Base-by-base conservation (phyloP, 2,888 invertebrate genomes). In the Melikaiella ostensackeni region DNA sequence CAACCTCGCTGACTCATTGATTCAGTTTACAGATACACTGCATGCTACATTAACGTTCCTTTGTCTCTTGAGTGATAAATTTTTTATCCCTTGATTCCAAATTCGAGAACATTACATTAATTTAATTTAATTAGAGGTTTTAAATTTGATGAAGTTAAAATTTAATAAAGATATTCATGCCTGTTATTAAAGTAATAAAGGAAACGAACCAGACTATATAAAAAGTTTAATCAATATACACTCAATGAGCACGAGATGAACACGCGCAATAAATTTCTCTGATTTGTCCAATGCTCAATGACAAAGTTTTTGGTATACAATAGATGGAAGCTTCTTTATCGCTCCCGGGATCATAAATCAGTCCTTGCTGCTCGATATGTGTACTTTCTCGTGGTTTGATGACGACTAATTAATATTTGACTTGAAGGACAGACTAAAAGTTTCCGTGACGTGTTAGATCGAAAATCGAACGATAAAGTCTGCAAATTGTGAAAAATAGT, bases 1-100 rank as follows among this genome's bases (percentile, higher is more conserved):
- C 84, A 86, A 75, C 81, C 77, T 75, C 83, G 84, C 84, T 86
- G 87, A 88, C 85, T 89, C 88, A 88, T 85, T 86, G 86, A 88
- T 86, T 86, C 80, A 82, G 79, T 83, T 83, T 83, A 81, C 84
- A 84, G 84, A 86, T 85, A 85, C 79, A 78, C 77, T 76, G n/a
- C 70, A 30, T 78, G 80, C 81, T 78, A 83, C 85, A 85, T 86
- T 86, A 84, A 84, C 79, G 79, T 79, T 83, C 81, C 82, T 84
- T 87, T 84, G 81, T 84, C 74, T 80, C 77, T 50, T 9, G 16
- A 50, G 30, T 70, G 70, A 50, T 55, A 30, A 50, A 70, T 70
- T 75, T 73, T 78, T 64, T 75, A 73, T 70, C 75, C 74, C 75
- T 42, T 63, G 59, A 75, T 74, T 74, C n/a, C 1, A 50, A 50